Base-by-base conservation (phyloP, 2,797 vertebrate species). In the Xiphophorus birchmanni region DNA sequence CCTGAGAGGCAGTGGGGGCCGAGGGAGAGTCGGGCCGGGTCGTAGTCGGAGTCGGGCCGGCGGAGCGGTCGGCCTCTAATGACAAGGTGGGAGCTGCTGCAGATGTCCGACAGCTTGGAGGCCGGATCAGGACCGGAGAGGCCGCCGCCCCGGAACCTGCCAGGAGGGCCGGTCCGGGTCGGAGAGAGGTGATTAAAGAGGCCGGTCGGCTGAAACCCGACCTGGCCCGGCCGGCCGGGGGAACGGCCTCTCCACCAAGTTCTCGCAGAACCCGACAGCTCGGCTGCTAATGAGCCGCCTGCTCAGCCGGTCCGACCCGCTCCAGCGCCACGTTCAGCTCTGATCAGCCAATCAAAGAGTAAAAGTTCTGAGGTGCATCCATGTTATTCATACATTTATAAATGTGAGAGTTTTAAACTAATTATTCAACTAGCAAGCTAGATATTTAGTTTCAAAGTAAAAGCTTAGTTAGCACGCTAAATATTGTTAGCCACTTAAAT, bases 31-130 rank as follows among this genome's bases (percentile, higher is more conserved):
- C 80, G 78, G 7, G 79, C 89, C 81, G 47, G 83, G 81, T 86
- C 71, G 6, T 75, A 80, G 88, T 90, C 90, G 87, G 81, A 32
- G 85, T 84, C 79, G 52, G 87, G 77, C 83, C 79, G 80, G 85
- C 56, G 3, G 75, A 91, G 93, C 73, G 94, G 92, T 93, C 92
- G 88, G 8, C 87, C 80, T 84, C 89, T 96, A 96, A 96, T 96
- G 91, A 96, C 90, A 95, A 54, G 94, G 93, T 94, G 77, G 78
- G 91, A 72, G 83, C n/a, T 86, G 84, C 93, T 90, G 92, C 95
- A 96, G 95, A 95, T 96, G 96, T 95, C 95, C 77, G 58, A 93
- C 96, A 96, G 95, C 94, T 96, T 96, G 95, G 89, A 80, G 78
- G 79, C 83, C 79, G 77, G 73, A 87, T 85, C 79, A 88, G 86